A percentile compares a stretch with the other conserved stretches of the same genome.
phyloP scores from a whole-genome alignment of 2,888 invertebrate genomes.

The Bombylius discolor region DNA sequence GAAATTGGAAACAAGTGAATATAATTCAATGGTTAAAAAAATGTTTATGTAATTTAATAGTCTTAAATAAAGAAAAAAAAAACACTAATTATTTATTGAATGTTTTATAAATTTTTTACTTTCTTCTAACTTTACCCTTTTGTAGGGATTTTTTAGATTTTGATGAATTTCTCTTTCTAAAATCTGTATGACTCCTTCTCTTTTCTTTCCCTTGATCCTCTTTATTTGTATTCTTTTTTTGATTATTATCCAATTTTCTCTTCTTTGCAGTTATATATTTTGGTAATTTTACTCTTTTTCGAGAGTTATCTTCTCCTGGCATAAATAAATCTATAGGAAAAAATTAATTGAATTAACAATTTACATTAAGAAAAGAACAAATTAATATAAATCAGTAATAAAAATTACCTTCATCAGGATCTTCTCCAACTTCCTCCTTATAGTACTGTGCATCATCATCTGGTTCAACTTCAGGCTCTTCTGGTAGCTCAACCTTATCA shows the following conservation, averaged over 20 bases:
- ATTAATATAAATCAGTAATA: background rate
- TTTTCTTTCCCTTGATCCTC: too few species aligned
- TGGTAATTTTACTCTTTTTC: constrained; percentile 24
- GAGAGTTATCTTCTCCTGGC: constrained; percentile 17
- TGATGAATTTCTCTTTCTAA: too few species aligned
- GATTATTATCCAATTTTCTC: constrained; percentile 17
- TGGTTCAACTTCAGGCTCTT: constrained; percentile 33
- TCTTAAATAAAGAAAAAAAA: too few species aligned
- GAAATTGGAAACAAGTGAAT: constrained; percentile 35
- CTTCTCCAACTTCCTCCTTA: constrained; percentile 73
- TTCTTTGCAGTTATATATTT: constrained; percentile 18
- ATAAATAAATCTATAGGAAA: constrained; percentile 25
- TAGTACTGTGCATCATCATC: constrained; percentile 76
- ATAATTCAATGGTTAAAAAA: background rate
- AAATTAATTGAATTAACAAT: background rate
- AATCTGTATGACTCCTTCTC: too few species aligned
- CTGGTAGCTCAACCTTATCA: constrained; percentile 45
- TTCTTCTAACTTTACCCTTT: too few species aligned
- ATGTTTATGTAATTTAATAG: background rate
- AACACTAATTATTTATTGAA: too few species aligned
- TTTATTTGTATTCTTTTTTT: background rate
- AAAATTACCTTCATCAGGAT: constrained; percentile 59
- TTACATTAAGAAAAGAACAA: background rate
- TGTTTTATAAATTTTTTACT: too few species aligned
- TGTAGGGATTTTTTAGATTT: too few species aligned